A percentile compares a stretch with the other conserved stretches of the same genome.
Evolutionary conservation across 2,888 invertebrate species (phyloP).

Genomic region (Tachina grossa): DNA sequence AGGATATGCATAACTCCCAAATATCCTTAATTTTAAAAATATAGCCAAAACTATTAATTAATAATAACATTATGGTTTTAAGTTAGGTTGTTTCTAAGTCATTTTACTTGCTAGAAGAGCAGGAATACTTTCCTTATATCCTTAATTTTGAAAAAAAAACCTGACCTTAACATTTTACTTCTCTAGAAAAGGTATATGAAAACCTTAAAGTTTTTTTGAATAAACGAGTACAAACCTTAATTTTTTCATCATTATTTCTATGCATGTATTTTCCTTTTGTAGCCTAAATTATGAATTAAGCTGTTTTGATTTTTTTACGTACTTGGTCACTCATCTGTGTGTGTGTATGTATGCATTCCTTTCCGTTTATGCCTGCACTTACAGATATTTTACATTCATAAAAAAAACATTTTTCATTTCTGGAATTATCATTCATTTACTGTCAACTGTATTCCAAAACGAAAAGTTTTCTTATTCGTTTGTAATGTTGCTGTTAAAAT

Average conservation of each 20-base stretch:
- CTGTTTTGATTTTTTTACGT: conserved; percentile 8
- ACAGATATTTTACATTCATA: conserved; percentile 2
- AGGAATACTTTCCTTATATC: no score
- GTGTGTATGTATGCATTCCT: neutral
- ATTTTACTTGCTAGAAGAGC: no score
- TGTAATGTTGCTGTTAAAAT: neutral
- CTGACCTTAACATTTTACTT: no score
- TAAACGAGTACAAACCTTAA: no score
- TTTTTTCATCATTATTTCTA: neutral
- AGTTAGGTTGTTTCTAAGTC: no score
- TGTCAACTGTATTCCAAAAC: conserved; percentile 25
- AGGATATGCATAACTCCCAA: no score
- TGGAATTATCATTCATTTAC: conserved; percentile 37
- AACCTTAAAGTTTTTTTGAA: no score
- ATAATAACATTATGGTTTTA: no score
- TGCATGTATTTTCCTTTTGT: neutral
- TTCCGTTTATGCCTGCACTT: neutral
- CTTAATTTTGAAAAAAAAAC: no score
- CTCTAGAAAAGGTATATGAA: no score
- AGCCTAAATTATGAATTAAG: conserved; percentile 39
- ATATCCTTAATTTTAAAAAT: no score
- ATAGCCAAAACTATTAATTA: no score
- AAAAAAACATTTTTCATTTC: conserved; percentile 36
- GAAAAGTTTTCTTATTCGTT: conserved; percentile 22
- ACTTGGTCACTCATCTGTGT: neutral